Base-by-base conservation (phyloP, 2,888 invertebrate species). In the Drosophila antonietae region DNA sequence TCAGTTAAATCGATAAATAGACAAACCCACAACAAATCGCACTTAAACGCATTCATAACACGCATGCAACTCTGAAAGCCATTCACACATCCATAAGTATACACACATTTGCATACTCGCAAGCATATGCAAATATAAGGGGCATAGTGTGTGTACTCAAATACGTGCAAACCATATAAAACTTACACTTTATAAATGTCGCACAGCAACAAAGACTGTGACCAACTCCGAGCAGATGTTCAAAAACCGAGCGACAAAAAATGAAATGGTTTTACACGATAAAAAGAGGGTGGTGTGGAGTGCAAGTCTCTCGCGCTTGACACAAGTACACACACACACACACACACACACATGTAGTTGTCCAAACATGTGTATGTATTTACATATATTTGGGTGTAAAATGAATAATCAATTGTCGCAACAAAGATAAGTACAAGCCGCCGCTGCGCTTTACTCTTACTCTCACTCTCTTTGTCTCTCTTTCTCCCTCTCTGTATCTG, bases 321-420 rank as follows among this genome's bases (percentile, higher is more conserved):
- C 59, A 57, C 39, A 12, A 49, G 37, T 55, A 49, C n/a, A 28
- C 47, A 10, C 51, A 47, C 15, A 28, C n/a, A n/a, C n/a, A n/a
- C n/a, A n/a, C n/a, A 49, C n/a, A 28, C 47, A 10, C 51, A 47
- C 15, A 28, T n/a, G n/a, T 23, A 37, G 15, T 10, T 64, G 20
- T 23, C 31, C 23, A 28, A 35, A 37, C 51, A 35, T 68, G n/a
- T 61, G 31, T 53, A 20, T 59, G 15, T n/a, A 28, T 52, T 6
- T n/a, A 2, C 12, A 12, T 12, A 12, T 12, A 18, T 49, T 51
- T 51, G 49, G 33, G 66, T 81, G 65, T 62, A 58, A 59, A 85
- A 86, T 82, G 75, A 88, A 83, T 83, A 83, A 83, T 88, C 88
- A 83, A 83, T 83, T 82, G 86, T 53, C 75, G 68, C 66, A 69